Percentiles rank a stretch among this genome's conserved stretches.
These are phyloP conservation scores for Amiota mariae DNA, from an alignment of 2,888 invertebrate genomes.

Conservation along the genomic window DNA sequence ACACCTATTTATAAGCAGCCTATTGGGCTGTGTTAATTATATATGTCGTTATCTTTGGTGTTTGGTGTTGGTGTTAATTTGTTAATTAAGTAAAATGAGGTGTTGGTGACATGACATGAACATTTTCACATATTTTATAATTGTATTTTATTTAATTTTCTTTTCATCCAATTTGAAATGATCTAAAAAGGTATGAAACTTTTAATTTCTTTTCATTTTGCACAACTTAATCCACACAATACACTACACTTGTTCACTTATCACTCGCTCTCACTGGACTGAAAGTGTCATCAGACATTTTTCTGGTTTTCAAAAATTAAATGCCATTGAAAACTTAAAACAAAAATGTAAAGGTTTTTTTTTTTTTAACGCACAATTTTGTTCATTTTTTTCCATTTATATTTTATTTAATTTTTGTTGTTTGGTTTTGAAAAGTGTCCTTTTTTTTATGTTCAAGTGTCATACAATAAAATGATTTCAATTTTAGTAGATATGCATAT, in stretches of 20 bases:
- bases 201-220: too few relatives aligned
- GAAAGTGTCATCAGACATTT: slow-evolving; percentile 17
- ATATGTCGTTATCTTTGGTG: not conserved
- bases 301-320: not conserved
- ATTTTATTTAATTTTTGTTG: not conserved
- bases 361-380: slow-evolving; percentile 12
- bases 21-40: not conserved
- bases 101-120: not conserved
- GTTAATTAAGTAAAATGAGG: slow-evolving; percentile 57
- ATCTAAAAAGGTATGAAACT: too few relatives aligned
- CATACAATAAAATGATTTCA: slow-evolving; percentile 64
- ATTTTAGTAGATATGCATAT: slow-evolving; percentile 48
- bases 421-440: not conserved
- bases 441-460: slow-evolving; percentile 49
- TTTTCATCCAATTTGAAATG: not conserved
- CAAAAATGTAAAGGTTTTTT: not conserved
- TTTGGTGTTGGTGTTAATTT: slow-evolving; percentile 24
- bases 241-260: not conserved
- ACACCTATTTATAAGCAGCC: too few relatives aligned
- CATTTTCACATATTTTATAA: not conserved
- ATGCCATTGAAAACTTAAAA: slow-evolving; percentile 3
- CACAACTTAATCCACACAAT: too few relatives aligned
- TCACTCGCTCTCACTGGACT: not conserved
- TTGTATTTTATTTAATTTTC: not conserved
- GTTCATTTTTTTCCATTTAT: slow-evolving; percentile 9